These are phyloP conservation scores for Drosophila oshimai DNA, from an alignment of 1,140 invertebrate genomes.

Conservation along the genomic window DNA sequence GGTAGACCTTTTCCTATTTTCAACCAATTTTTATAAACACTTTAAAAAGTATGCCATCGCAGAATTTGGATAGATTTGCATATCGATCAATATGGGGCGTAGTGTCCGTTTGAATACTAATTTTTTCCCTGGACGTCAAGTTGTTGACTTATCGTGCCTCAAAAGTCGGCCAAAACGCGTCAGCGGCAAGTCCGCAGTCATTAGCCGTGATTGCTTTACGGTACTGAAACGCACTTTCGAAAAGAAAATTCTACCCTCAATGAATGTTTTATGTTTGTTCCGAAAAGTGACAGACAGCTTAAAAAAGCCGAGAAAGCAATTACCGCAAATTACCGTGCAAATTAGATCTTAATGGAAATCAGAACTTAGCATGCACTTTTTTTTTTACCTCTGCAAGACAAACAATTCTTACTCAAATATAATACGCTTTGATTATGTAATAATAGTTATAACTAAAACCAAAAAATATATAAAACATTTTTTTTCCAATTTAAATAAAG, in stretches of 20 bases:
- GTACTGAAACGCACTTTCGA: constrained; percentile 5
- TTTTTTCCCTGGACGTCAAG: constrained; percentile 2
- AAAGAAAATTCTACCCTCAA: constrained; percentile 2
- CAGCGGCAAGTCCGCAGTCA: constrained; percentile 14
- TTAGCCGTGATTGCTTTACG: constrained; percentile 14
- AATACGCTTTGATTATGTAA: too few species aligned
- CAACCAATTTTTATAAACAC: background rate
- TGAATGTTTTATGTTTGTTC: background rate
- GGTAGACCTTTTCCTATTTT: background rate
- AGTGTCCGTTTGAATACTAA: constrained; percentile 28
- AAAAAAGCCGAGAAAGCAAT: constrained; percentile 4
- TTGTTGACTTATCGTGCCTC: constrained; percentile 5
- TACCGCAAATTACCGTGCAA: background rate
- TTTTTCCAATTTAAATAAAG: too few species aligned
- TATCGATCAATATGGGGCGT: constrained; percentile 38
- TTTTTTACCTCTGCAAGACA: too few species aligned
- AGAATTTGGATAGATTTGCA: constrained; percentile 29
- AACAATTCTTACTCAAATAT: too few species aligned
- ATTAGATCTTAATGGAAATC: too few species aligned
- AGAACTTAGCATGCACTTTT: too few species aligned
- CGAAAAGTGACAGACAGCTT: background rate
- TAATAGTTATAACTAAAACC: too few species aligned
- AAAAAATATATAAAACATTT: too few species aligned
- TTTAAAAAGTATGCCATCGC: constrained; percentile 15
- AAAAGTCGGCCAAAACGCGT: constrained; percentile 22